Percentiles rank a stretch among this genome's conserved stretches.
phyloP scores from a whole-genome alignment of 1,140 invertebrate species.

The Formica selysi region DNA sequence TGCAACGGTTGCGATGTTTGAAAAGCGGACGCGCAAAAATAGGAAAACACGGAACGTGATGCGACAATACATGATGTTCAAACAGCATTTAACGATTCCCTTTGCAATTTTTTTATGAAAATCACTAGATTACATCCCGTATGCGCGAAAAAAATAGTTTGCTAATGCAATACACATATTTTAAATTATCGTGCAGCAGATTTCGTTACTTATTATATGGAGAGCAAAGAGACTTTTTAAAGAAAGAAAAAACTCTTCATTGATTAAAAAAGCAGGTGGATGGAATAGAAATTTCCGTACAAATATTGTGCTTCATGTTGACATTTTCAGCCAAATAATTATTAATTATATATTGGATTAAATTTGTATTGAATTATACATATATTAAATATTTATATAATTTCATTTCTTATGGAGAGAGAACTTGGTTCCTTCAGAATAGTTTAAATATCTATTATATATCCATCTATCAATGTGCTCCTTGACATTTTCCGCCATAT shows the following conservation, averaged over 20 bases:
- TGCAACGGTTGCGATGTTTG: conserved; percentile 50
- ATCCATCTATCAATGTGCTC: neutral
- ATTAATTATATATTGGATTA: conserved; percentile 7
- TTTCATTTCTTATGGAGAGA: neutral
- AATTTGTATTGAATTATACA: neutral
- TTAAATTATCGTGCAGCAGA: neutral
- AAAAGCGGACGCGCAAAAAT: conserved; percentile 40
- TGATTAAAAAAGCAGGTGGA: neutral
- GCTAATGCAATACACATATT: neutral
- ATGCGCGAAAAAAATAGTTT: neutral
- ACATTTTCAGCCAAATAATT: neutral
- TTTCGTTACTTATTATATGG: neutral
- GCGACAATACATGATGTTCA: conserved; percentile 4
- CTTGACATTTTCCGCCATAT: conserved; percentile 10
- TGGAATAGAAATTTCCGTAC: neutral
- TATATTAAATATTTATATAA: neutral
- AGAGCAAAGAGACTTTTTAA: neutral
- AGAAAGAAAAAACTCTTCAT: neutral
- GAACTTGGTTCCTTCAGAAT: neutral
- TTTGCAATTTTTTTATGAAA: conserved; percentile 14
- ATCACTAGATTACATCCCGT: conserved; percentile 8
- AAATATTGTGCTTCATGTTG: neutral
- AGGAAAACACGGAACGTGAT: conserved; percentile 14
- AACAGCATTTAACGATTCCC: conserved; percentile 18
- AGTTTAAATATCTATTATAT: neutral